phyloP scores from a whole-genome alignment of 2,888 invertebrate genomes.

The Drosophila prolongata region DNA sequence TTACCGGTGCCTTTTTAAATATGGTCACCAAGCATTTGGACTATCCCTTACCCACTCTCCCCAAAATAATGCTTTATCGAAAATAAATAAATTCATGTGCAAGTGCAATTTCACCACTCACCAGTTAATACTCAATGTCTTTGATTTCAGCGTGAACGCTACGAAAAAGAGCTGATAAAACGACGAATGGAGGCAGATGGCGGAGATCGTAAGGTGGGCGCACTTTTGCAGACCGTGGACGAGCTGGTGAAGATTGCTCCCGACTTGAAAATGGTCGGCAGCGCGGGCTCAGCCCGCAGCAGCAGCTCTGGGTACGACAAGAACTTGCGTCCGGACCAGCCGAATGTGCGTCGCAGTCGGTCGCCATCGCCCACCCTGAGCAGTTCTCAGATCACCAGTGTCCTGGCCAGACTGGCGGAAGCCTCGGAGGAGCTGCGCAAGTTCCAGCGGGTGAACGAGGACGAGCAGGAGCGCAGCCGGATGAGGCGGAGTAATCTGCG shows the following conservation, averaged over 20 bases:
- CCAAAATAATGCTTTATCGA: too few species aligned
- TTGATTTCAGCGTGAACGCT: constrained; percentile 88
- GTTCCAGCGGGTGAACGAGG: constrained; percentile 85
- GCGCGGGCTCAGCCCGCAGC: constrained; percentile 74
- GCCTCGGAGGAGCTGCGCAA: constrained; percentile 89
- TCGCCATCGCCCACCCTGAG: constrained; percentile 82
- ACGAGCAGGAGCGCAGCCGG: constrained; percentile 85
- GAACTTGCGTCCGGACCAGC: constrained; percentile 79
- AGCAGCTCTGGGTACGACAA: constrained; percentile 50
- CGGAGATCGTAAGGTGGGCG: constrained; percentile 90
- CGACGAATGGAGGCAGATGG: constrained; percentile 88
- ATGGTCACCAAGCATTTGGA: too few species aligned
- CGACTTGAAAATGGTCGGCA: constrained; percentile 86
- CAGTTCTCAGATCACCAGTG: constrained; percentile 80
- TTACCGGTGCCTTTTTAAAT: too few species aligned
- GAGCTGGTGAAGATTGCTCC: constrained; percentile 91
- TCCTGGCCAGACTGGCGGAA: constrained; percentile 88
- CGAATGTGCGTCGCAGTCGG: constrained; percentile 70
- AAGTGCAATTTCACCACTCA: too few species aligned
- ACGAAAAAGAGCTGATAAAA: constrained; percentile 91
- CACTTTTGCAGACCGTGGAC: constrained; percentile 91
- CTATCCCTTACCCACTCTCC: too few species aligned
- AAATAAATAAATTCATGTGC: too few species aligned
- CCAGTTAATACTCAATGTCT: background rate
- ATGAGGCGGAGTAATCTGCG: constrained; percentile 83